Base-by-base conservation (phyloP, 2,113 vertebrate genomes). In the Sylvilagus bachmani region DNA sequence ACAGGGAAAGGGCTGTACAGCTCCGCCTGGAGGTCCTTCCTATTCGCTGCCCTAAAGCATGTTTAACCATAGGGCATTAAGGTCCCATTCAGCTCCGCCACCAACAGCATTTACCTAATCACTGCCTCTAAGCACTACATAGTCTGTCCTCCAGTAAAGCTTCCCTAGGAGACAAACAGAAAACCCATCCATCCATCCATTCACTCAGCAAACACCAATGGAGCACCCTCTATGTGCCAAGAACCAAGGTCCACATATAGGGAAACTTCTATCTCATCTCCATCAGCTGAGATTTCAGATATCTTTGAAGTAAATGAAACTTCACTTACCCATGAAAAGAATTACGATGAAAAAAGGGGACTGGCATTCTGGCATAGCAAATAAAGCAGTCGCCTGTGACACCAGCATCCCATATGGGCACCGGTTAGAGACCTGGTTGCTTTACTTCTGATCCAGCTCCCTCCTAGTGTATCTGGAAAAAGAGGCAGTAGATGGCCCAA, bases 181-280 rank as follows among this genome's bases (percentile, higher is more conserved):
- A 80, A 44, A 44, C 44, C 44, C 44, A 44, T 44, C 5, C 38
- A 44, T 44, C 38, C 38, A 6, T 44, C 38, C 38, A 44, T 44
- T 77, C 69, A 44, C 36, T 96, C 19, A 74, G 33, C 67, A 82
- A 74, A 64, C 83, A 90, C 81, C 78, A 66, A 93, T 61, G 55
- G 67, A 81, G 22, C 2, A n/a, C 29, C 55, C 66, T 92, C 22
- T 62, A n/a, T 67, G 31, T 70, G 71, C 73, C 73, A 78, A 86
- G 71, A 12, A 51, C 44, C 51, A 29, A 75, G 64, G 64, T 51
- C 71, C 81, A 81, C 61, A 85, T 74, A 89, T 70, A n/a, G 69
- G 66, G 71, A 84, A 88, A 91, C 94, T 29, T 73, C 27, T 71
- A 55, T 90, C 82, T 84, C 78, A 25, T 67, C 73, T 90, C 84